Conservation (phyloP, 2,113 vertebrate genomes). For the Nesospiza acunhae region DNA sequence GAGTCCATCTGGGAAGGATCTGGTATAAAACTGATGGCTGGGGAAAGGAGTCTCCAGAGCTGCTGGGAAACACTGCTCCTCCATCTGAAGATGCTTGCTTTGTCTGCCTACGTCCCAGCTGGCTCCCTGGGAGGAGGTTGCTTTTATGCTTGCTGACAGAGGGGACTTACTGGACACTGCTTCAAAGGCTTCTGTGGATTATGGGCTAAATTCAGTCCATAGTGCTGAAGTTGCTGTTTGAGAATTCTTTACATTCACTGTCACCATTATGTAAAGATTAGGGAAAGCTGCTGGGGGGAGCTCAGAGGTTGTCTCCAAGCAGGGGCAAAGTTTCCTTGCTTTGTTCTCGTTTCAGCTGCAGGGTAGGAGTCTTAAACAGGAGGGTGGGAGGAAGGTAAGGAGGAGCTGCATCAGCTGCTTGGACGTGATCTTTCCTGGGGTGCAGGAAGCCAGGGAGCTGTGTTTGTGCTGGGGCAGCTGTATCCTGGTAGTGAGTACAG, state of each 20-base stretch:
- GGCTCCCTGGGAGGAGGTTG: not conserved
- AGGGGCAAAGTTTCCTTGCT: not conserved
- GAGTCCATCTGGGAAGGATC: not conserved
- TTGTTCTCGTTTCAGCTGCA: not conserved
- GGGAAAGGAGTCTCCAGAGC: not conserved
- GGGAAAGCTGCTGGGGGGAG: not conserved
- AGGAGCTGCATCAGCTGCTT: not conserved
- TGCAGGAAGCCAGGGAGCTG: not conserved
- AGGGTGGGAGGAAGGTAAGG: not conserved
- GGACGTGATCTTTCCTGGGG: not conserved
- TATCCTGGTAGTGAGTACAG: not conserved
- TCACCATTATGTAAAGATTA: not conserved
- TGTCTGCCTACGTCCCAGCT: not conserved
- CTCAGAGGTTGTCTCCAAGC: not conserved
- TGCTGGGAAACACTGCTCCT: not conserved
- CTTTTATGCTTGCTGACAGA: not conserved
- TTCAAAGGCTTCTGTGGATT: conserved; percentile 45
- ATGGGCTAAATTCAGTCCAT: not conserved
- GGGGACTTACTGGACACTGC: not conserved
- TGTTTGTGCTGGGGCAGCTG: not conserved
- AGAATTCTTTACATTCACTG: not conserved
- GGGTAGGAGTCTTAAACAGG: not conserved
- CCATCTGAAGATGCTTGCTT: not conserved
- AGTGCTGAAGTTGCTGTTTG: conserved; percentile 2
- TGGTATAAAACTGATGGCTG: not conserved